phyloP scores from a whole-genome alignment of 2,888 invertebrate species.

The Bimastos eiseni region DNA sequence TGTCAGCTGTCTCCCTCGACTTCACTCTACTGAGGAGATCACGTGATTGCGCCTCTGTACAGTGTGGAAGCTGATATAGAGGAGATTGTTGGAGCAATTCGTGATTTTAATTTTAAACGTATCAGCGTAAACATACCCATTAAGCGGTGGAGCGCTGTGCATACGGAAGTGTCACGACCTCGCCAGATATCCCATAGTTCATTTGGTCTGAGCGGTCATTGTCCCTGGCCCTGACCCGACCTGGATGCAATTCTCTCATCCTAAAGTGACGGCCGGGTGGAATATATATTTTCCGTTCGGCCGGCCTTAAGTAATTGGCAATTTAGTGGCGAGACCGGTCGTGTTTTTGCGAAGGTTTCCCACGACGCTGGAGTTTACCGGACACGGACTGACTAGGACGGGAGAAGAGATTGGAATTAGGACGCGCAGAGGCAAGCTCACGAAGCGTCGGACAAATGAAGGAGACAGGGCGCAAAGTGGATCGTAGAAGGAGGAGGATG shows the following conservation, averaged over 20 bases:
- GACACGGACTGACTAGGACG: not conserved
- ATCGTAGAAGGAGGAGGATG: not conserved
- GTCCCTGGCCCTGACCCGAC: not conserved
- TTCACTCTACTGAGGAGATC: not conserved
- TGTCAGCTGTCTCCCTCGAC: not conserved
- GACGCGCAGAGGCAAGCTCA: not conserved
- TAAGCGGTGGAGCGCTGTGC: not conserved
- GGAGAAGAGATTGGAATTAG: not conserved
- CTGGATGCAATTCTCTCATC: not conserved
- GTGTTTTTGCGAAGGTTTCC: not conserved
- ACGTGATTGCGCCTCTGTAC: not conserved
- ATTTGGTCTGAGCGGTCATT: not conserved
- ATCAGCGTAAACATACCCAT: not conserved
- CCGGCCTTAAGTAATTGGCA: not conserved
- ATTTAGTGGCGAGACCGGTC: not conserved
- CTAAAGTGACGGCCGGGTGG: not conserved
- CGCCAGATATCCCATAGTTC: not conserved
- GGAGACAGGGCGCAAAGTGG: not conserved
- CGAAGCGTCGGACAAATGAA: not conserved
- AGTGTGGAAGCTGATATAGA: not conserved
- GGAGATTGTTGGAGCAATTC: not conserved
- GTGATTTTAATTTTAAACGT: not conserved
- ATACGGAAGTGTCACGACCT: not conserved
- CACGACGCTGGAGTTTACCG: not conserved
- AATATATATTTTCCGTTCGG: slow-evolving; percentile 3